Evolutionary conservation across 1,140 invertebrate genomes (phyloP), one percentile per base, ranked within the genome.

Genomic region (Melanaphis sacchari): DNA sequence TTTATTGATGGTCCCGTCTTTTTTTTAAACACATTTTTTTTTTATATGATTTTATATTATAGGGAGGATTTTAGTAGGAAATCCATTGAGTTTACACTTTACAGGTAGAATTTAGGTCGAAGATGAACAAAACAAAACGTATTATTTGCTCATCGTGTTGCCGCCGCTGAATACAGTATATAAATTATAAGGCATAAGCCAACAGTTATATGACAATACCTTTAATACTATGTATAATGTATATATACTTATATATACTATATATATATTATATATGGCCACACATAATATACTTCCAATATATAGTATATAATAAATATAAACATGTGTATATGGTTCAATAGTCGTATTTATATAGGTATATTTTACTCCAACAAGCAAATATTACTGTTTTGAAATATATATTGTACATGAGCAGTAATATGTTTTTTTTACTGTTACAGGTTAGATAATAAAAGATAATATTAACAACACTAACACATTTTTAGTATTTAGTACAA

Each of bases 81-180:
- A 90, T 90, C 89, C 54, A 90, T 66, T 59, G 89, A 52, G 88
- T 89, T 52, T 26, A 5, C 89, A 52, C 49, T 89, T 52, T 26
- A 5, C 89, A 90, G 89, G 89, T 90, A 90, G 66, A 90, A 90
- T 66, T 59, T 90, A 90, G 40, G 89, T 90, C 40, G 36, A 31
- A 31, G 36, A 54, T 26, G 52, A 90, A 90, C 89, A 59, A 90
- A 40, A 90, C 89, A 90, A 90, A 59, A 90, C 38, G 89, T 66
- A 66, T 90, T 90, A 90, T 90, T 90, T 90, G 22, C 54, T 66
- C 52, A 66, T 59, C 54, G 52, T 38, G 22, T 11, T 31, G 22
- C 31, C 89, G 89, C 89, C 54, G 52, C 26, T 21, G 88, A 90
- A 54, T 54, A 40, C 88, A 18, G 36, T 59, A 49, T 41, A 90